A percentile compares a stretch with the other conserved stretches of the same genome.
These are phyloP conservation scores for Macropus fuliginosus DNA, from an alignment of 2,797 vertebrate species.

Conservation along the genomic window DNA sequence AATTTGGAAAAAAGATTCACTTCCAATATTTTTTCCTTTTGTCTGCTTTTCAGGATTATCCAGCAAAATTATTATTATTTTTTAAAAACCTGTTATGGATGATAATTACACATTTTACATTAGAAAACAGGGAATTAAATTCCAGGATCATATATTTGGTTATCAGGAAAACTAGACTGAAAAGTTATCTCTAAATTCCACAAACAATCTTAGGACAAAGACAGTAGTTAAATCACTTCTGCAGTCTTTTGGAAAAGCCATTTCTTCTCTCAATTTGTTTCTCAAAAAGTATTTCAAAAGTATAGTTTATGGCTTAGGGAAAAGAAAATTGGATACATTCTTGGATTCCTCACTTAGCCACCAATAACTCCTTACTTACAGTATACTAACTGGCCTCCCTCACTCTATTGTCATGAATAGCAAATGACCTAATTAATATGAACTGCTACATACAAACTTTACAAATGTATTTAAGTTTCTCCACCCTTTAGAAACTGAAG, in stretches of 20 bases:
- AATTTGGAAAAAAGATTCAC: background rate
- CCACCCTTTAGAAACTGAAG: background rate
- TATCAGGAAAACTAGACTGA: background rate
- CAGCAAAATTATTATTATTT: background rate
- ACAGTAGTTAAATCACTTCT: background rate
- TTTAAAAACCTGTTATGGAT: background rate
- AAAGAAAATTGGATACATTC: background rate
- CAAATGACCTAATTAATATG: background rate
- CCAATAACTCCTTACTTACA: background rate
- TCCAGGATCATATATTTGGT: background rate
- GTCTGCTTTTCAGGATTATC: background rate
- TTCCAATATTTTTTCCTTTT: background rate
- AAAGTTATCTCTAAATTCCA: background rate
- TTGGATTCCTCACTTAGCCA: background rate
- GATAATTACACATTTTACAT: background rate
- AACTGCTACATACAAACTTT: background rate
- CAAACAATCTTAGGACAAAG: background rate
- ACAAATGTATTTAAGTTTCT: background rate
- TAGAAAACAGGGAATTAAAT: background rate
- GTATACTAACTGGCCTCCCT: background rate
- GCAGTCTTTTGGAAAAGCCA: conserved; percentile 13
- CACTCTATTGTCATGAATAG: background rate
- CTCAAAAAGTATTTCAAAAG: background rate
- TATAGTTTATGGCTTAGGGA: background rate
- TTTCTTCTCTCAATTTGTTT: conserved; percentile 9